A percentile compares a stretch with the other conserved stretches of the same genome.
Evolutionary conservation across 2,113 vertebrate genomes (phyloP).

Genomic region (Smithornis capensis): DNA sequence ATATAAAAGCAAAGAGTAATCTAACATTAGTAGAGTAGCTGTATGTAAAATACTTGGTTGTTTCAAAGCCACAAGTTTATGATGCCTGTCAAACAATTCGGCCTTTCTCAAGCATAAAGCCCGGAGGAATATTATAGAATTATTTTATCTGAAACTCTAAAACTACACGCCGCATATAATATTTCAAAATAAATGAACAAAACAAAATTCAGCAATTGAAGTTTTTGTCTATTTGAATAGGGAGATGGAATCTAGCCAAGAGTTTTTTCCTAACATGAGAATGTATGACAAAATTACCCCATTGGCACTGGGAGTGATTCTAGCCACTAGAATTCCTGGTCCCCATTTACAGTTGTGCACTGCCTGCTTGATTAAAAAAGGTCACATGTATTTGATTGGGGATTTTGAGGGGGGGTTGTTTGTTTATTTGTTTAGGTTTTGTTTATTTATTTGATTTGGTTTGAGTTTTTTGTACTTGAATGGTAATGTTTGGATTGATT

Average conservation of each 20-base stretch:
- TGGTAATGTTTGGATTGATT: background rate
- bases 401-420: too few species aligned
- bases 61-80: background rate
- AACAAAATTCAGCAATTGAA: background rate
- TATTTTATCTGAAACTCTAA: background rate
- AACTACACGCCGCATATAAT: background rate
- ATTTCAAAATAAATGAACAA: background rate
- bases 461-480: background rate
- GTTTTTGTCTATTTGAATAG: background rate
- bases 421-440: too few species aligned
- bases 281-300: background rate
- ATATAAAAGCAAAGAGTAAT: background rate
- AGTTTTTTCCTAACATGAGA: background rate
- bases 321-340: background rate
- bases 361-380: background rate
- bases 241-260: background rate
- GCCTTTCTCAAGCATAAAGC: background rate
- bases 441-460: background rate
- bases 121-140: background rate
- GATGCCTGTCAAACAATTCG: background rate
- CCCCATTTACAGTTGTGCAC: background rate
- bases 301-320: background rate
- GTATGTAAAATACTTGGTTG: background rate
- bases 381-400: background rate
- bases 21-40: background rate